These are phyloP conservation scores for Pelusios castaneus DNA, from an alignment of 2,113 vertebrate species.

Conservation along the genomic window DNA sequence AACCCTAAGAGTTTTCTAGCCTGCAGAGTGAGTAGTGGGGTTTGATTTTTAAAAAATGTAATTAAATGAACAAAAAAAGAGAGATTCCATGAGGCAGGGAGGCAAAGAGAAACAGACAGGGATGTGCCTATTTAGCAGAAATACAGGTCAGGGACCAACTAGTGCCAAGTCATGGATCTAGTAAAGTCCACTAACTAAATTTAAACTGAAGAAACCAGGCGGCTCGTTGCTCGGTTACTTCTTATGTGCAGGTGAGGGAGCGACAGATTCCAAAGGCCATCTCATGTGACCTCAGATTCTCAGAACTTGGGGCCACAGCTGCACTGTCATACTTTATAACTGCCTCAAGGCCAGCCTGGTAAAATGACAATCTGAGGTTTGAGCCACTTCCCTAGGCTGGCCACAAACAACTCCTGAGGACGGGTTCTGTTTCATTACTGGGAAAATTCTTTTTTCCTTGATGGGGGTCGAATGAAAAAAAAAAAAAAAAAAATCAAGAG, in stretches of 20 bases:
- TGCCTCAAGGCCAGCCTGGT: too few relatives aligned
- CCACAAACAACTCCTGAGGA: background rate
- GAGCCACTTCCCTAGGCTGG: too few relatives aligned
- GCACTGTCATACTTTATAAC: too few relatives aligned
- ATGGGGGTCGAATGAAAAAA: background rate
- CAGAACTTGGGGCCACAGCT: too few relatives aligned
- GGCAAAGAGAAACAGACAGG: constrained; percentile 28
- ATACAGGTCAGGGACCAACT: constrained; percentile 51
- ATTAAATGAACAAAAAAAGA: constrained; percentile 35
- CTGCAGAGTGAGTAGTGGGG: background rate
- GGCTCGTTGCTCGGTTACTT: background rate
- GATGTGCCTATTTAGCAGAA: constrained; percentile 61
- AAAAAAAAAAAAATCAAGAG: too few relatives aligned
- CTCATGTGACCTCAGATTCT: too few relatives aligned
- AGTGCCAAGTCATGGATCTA: constrained; percentile 59
- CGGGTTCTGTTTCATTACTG: too few relatives aligned
- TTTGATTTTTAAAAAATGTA: constrained; percentile 13
- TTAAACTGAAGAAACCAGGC: background rate
- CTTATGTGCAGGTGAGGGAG: background rate
- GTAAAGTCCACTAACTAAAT: constrained; percentile 64
- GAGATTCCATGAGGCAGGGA: constrained; percentile 13
- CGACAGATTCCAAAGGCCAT: too few relatives aligned
- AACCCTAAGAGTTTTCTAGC: background rate
- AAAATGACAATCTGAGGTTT: too few relatives aligned
- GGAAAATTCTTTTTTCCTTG: background rate